Conservation (phyloP, 1,140 invertebrate species). For the Heliconius melpomene region DNA sequence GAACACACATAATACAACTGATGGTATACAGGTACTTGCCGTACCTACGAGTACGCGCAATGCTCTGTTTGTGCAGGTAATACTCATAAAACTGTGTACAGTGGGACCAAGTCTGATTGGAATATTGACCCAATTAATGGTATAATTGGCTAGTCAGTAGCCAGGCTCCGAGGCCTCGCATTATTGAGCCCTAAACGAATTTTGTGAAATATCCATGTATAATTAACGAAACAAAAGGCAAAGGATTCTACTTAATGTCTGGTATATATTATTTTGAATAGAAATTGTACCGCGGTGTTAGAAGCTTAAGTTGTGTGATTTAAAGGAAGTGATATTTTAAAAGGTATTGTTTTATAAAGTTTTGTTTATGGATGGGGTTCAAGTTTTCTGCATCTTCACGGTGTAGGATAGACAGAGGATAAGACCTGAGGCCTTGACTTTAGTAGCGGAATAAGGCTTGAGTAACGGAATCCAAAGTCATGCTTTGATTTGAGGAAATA, state of each 20-base stretch:
- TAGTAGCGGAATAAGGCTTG: too few species aligned
- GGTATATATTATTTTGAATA: constrained; percentile 17
- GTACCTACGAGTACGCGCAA: background rate
- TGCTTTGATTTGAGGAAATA: too few species aligned
- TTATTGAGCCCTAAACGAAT: constrained; percentile 31
- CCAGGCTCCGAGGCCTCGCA: constrained; percentile 26
- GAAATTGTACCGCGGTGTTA: background rate
- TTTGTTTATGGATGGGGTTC: too few species aligned
- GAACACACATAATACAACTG: too few species aligned
- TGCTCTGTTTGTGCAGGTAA: background rate
- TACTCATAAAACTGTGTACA: constrained; percentile 15
- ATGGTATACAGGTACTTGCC: background rate
- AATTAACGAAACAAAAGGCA: constrained; percentile 20
- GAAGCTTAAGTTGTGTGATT: background rate
- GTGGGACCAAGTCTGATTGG: constrained; percentile 31
- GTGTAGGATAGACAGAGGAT: too few species aligned
- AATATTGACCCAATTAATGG: constrained; percentile 44
- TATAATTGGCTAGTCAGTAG: constrained; percentile 26
- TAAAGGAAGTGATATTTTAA: background rate
- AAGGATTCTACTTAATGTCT: constrained; percentile 12
- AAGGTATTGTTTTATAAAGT: background rate
- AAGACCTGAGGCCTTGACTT: too few species aligned
- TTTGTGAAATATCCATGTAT: constrained; percentile 21
- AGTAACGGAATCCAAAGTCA: too few species aligned
- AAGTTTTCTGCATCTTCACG: too few species aligned